Conservation (phyloP, 2,113 vertebrate genomes). For the Oncorhynchus keta region DNA sequence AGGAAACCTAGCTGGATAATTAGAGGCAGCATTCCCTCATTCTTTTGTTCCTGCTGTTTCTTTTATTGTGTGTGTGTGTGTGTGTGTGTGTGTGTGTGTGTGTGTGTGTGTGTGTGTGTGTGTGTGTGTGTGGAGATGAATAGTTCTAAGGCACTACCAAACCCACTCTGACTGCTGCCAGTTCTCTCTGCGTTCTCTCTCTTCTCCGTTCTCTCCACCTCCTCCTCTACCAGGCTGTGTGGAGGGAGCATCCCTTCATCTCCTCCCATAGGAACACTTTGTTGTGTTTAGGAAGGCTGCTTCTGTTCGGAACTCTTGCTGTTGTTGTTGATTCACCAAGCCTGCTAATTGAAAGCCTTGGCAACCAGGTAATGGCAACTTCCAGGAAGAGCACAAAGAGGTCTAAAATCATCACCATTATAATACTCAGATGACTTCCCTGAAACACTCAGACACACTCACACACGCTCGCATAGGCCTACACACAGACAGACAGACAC, state of each 20-base stretch:
- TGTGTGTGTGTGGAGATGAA: slow-evolving; percentile 36
- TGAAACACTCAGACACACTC: slow-evolving; percentile 10
- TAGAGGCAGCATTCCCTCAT: too few relatives aligned
- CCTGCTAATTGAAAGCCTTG: slow-evolving; percentile 39
- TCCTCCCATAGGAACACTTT: slow-evolving; percentile 26
- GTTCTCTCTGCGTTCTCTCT: slow-evolving; percentile 23
- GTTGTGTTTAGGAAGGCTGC: slow-evolving; percentile 6
- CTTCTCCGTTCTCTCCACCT: not conserved
- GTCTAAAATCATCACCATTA: slow-evolving; percentile 26
- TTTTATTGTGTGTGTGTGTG: not conserved
- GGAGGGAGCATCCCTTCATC: not conserved
- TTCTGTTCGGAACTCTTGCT: slow-evolving; percentile 1
- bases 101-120: not conserved
- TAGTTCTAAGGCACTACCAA: slow-evolving; percentile 12
- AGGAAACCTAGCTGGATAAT: slow-evolving; percentile 2
- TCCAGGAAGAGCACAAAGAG: slow-evolving; percentile 5
- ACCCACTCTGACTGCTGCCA: slow-evolving; percentile 25
- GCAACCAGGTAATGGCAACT: slow-evolving; percentile 28
- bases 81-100: not conserved
- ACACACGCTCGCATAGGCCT: not conserved
- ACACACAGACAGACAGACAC: not conserved
- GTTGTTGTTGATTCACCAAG: slow-evolving; percentile 15
- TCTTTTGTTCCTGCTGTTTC: too few relatives aligned
- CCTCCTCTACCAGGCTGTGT: slow-evolving; percentile 36
- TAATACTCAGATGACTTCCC: slow-evolving; percentile 10